phyloP scores from a whole-genome alignment of 2,797 vertebrate genomes.

The Molossus molossus region DNA sequence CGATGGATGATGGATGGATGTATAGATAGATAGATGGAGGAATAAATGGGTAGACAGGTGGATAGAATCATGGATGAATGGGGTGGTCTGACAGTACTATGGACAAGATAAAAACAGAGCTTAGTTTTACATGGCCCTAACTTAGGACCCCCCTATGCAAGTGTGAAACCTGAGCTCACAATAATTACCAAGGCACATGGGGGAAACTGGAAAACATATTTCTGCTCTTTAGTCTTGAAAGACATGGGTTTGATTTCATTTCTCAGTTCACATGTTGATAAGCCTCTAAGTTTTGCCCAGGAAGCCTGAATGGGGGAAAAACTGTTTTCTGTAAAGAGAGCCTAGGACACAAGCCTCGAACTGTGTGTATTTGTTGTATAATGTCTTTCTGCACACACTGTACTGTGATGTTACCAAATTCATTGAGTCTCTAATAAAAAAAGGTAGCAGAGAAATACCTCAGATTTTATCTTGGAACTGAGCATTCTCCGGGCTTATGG shows the following conservation, averaged over 20 bases:
- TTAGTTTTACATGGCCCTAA: not conserved
- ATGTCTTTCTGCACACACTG: not conserved
- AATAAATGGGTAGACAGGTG: too few species aligned
- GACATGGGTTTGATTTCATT: not conserved
- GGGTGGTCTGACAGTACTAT: not conserved
- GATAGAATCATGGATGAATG: not conserved
- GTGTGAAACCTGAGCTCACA: not conserved
- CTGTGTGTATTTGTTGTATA: not conserved
- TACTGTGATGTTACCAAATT: not conserved
- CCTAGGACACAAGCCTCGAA: not conserved
- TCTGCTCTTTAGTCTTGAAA: slow-evolving; percentile 49
- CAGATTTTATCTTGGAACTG: not conserved
- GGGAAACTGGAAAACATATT: not conserved
- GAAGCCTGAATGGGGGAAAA: not conserved
- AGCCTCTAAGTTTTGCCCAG: not conserved
- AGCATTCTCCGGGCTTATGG: not conserved
- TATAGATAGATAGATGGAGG: too few species aligned
- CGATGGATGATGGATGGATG: too few species aligned
- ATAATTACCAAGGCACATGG: not conserved
- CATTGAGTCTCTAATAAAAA: slow-evolving; percentile 4
- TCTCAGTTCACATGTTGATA: not conserved
- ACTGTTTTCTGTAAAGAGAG: not conserved
- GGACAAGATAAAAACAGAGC: not conserved
- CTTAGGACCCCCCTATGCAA: not conserved
- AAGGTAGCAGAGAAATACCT: not conserved